phyloP scores from a whole-genome alignment of 2,113 vertebrate genomes.

The Bothrops jararaca region DNA sequence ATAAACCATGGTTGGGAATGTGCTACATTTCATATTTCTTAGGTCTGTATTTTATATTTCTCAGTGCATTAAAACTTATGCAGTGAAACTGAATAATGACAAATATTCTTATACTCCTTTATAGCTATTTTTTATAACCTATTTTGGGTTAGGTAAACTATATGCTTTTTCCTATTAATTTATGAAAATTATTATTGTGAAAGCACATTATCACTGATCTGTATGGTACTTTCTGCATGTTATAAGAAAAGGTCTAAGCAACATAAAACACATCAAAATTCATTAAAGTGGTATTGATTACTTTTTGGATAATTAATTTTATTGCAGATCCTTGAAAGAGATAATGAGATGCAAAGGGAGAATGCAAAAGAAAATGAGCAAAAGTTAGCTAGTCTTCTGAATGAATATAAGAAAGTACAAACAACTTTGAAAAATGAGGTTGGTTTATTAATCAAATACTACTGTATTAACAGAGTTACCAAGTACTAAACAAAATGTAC shows the following conservation, averaged over 20 bases:
- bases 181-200: constrained; percentile 97
- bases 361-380: constrained; percentile 84
- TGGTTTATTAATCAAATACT: constrained; percentile 68
- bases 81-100: constrained; percentile 90
- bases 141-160: constrained; percentile 77
- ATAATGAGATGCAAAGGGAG: constrained; percentile 90
- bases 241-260: constrained; percentile 87
- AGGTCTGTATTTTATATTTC: constrained; percentile 75
- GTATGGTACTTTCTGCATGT: constrained; percentile 84
- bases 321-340: constrained; percentile 94
- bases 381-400: constrained; percentile 81
- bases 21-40: constrained; percentile 75
- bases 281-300: constrained; percentile 96
- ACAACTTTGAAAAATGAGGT: constrained; percentile 83
- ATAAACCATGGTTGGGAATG: constrained; percentile 54
- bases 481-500: constrained; percentile 50
- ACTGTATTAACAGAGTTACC: constrained; percentile 58
- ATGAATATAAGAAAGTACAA: constrained; percentile 75
- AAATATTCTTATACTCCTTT: constrained; percentile 91
- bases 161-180: constrained; percentile 91
- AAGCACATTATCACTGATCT: constrained; percentile 94
- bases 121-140: constrained; percentile 83
- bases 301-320: constrained; percentile 98
- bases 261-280: constrained; percentile 98
- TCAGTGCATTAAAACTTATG: constrained; percentile 82